phyloP scores from a whole-genome alignment of 2,888 invertebrate genomes.

The Pyrochroa serraticornis region DNA sequence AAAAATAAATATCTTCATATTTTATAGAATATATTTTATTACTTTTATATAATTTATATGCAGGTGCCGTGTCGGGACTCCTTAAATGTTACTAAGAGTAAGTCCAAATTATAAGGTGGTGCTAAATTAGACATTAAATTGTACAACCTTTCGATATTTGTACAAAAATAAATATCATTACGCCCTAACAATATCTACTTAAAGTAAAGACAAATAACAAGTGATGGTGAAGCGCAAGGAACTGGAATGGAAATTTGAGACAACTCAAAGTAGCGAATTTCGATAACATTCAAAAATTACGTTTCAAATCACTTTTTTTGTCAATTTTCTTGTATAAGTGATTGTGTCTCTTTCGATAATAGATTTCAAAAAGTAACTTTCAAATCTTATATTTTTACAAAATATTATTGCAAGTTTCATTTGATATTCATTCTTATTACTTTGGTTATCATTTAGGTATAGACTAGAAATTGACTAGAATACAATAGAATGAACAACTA shows the following conservation, averaged over 20 bases:
- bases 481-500: conserved; percentile 4
- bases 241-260: neutral
- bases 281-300: conserved; percentile 31
- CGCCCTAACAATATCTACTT: no score
- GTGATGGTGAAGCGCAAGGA: no score
- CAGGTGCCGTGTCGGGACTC: conserved; percentile 45
- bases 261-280: neutral
- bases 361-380: conserved; percentile 30
- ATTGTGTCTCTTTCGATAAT: conserved; percentile 51
- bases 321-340: conserved; percentile 37
- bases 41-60: conserved; percentile 38
- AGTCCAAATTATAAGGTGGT: conserved; percentile 18
- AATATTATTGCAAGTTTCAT: conserved; percentile 50
- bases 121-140: conserved; percentile 13
- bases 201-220: no score
- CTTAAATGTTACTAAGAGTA: conserved; percentile 42
- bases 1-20: conserved; percentile 53
- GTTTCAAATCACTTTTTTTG: conserved; percentile 19
- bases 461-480: conserved; percentile 44
- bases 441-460: conserved; percentile 43
- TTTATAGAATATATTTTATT: conserved; percentile 47
- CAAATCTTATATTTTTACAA: conserved; percentile 20
- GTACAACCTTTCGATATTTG: conserved; percentile 2
- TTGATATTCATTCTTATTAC: conserved; percentile 52
- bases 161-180: conserved; percentile 4